A percentile compares a stretch with the other conserved stretches of the same genome.
These are phyloP conservation scores for Varecia variegata DNA, from an alignment of 2,797 vertebrate species.

Conservation along the genomic window DNA sequence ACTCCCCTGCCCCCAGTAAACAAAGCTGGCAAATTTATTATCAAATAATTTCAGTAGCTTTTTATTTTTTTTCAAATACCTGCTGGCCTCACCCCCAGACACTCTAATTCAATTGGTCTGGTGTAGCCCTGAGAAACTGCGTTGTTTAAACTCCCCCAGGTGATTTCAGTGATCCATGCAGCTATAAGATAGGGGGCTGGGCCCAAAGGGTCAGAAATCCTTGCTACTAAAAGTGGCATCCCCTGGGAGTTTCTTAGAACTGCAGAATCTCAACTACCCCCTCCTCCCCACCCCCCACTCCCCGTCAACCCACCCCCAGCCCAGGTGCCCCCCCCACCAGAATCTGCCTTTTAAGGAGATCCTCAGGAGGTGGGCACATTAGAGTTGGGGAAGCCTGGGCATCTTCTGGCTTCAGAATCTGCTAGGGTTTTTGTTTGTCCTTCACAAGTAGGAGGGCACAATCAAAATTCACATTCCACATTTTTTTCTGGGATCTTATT, in stretches of 20 bases:
- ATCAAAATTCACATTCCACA: slow-evolving; percentile 2
- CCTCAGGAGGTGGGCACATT: background rate
- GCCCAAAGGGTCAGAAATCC: background rate
- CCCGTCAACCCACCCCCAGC: background rate
- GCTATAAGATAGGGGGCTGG: background rate
- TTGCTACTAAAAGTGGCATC: background rate
- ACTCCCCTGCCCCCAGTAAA: background rate
- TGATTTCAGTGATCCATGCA: background rate
- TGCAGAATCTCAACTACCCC: background rate
- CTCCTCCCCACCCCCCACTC: background rate
- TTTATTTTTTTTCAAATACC: background rate
- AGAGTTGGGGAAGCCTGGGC: background rate
- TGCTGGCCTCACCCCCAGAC: background rate
- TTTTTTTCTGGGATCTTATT: slow-evolving; percentile 8
- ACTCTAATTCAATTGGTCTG: background rate
- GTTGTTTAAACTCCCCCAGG: background rate
- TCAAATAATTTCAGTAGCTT: background rate
- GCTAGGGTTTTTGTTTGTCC: background rate
- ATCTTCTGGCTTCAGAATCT: slow-evolving; percentile 26
- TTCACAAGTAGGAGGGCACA: background rate
- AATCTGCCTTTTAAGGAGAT: background rate
- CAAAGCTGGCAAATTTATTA: slow-evolving; percentile 54
- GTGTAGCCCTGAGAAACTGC: background rate
- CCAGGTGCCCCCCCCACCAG: background rate
- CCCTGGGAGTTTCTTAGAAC: background rate